Evolutionary conservation across 2,113 vertebrate genomes (phyloP).

Genomic region (Zosterops japonicus): DNA sequence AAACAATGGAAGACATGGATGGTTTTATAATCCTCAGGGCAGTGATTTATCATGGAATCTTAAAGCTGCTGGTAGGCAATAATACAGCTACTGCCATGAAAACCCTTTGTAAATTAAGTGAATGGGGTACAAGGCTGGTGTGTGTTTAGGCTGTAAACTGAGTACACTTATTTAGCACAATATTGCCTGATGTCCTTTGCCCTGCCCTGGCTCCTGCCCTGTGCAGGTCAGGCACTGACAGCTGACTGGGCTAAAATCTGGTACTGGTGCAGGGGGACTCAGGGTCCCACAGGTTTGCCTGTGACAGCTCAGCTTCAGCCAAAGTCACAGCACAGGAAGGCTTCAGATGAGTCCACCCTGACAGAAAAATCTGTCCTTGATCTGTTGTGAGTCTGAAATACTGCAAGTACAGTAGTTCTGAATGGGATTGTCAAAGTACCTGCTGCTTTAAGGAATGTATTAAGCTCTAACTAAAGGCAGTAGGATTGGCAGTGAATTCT

Average conservation of each 20-base stretch:
- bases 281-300: rapidly evolving
- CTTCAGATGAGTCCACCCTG: neutral
- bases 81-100: neutral
- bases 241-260: neutral
- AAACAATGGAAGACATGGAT: neutral
- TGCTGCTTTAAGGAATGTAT: neutral
- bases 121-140: neutral
- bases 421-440: neutral
- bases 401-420: neutral
- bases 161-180: neutral
- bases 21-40: neutral
- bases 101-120: neutral
- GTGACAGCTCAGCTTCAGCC: neutral
- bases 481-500: neutral
- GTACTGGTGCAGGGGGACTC: rapidly evolving
- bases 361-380: neutral
- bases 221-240: neutral
- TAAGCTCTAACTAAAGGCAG: neutral
- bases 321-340: neutral
- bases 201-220: neutral
- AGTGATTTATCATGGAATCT: neutral
- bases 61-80: neutral
- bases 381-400: neutral
- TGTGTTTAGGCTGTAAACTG: neutral
- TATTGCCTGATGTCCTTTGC: neutral